These are phyloP conservation scores for Callyntrura sp. DNA, from an alignment of 2,888 invertebrate species.

Conservation along the genomic window DNA sequence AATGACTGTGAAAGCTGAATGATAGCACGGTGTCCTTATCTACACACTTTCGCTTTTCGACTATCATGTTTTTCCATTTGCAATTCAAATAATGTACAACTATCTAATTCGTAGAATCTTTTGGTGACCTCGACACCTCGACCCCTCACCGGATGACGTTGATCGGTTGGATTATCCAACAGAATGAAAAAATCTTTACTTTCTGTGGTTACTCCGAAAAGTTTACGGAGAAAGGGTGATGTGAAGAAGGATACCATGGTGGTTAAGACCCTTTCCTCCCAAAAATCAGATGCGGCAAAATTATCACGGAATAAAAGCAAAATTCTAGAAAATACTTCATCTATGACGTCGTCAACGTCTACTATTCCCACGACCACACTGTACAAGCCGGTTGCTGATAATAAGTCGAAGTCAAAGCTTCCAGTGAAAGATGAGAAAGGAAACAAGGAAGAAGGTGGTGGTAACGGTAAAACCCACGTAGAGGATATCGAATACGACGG, in stretches of 20 bases:
- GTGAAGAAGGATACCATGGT: not conserved
- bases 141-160: too few species aligned
- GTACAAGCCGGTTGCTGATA: constrained; percentile 3
- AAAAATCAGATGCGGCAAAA: not conserved
- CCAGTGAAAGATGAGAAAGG: not conserved
- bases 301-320: not conserved
- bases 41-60: too few species aligned
- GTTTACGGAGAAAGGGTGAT: not conserved
- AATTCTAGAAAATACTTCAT: not conserved
- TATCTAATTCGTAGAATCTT: too few species aligned
- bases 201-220: not conserved
- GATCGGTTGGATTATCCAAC: too few species aligned
- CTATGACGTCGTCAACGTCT: too few species aligned
- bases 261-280: too few species aligned
- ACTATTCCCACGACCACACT: not conserved
- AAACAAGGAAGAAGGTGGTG: not conserved
- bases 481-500: constrained; percentile 9
- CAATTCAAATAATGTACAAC: too few species aligned
- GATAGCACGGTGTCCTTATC: too few species aligned
- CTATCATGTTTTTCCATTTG: too few species aligned
- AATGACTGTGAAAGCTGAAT: too few species aligned
- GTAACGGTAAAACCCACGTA: not conserved
- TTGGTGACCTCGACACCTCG: too few species aligned
- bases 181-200: constrained; percentile 45
- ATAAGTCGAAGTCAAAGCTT: not conserved